Evolutionary conservation across 2,888 invertebrate genomes (phyloP).

Genomic region (Rotaria sp.): DNA sequence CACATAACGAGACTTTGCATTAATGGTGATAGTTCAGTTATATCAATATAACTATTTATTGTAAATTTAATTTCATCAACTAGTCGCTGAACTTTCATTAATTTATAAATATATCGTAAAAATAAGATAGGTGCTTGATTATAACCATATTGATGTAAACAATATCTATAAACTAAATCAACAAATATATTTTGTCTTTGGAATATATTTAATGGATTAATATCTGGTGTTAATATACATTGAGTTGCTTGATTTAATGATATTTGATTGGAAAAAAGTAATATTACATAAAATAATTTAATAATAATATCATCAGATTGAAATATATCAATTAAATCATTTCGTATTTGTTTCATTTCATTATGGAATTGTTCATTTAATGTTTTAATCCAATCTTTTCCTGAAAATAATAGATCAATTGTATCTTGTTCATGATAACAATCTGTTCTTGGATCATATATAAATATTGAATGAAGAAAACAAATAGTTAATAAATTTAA

Average conservation of each 20-base stretch:
- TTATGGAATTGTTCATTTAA: background rate
- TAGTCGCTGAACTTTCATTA: background rate
- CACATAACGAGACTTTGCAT: background rate
- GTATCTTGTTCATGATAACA: background rate
- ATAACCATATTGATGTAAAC: background rate
- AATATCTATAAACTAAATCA: background rate
- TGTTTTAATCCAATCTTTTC: background rate
- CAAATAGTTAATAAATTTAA: background rate
- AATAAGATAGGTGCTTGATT: background rate
- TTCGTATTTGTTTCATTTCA: slow-evolving; percentile 3
- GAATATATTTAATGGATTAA: background rate
- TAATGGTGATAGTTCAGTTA: background rate
- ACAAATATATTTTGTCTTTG: background rate
- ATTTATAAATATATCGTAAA: background rate
- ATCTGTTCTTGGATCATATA: background rate
- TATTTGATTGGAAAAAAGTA: background rate
- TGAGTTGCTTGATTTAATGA: background rate
- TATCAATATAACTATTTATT: background rate
- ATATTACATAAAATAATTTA: background rate
- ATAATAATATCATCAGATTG: background rate
- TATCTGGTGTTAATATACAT: background rate
- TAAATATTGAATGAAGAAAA: background rate
- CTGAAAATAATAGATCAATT: background rate
- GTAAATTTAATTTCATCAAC: background rate
- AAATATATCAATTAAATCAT: slow-evolving; percentile 9